Base-by-base conservation (phyloP, 2,888 invertebrate species). In the Cremastinae sp. region DNA sequence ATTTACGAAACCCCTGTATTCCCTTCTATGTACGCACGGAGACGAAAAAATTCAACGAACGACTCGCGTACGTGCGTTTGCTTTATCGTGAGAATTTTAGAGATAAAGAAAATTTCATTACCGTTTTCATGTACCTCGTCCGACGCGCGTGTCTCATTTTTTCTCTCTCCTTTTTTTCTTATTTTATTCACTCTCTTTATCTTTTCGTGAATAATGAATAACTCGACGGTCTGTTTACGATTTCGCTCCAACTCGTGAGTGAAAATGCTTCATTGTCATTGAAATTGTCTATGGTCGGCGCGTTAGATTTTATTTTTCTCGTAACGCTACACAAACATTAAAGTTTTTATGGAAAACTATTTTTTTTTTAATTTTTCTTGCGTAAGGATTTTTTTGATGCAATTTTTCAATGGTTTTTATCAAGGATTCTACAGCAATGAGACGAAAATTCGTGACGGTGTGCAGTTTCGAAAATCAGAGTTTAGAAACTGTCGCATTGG, bases 401-500 rank as follows among this genome's bases (percentile, higher is more conserved):
- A n/a, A n/a, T 54, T 10, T 20, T 54, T 54, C 54, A 12, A 59
- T 12, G 8, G 14, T 28, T 43, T 54, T 28, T 41, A 12, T 3
- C 9, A 12, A 0, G 43, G 14, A 22, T 20, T 14, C 1, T 2
- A n/a, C n/a, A 53, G n/a, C 8, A 53, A 45, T 18, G 41, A 54
- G 14, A 65, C 7, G 14, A 34, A 54, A 75, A 59, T 0, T 16
- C 7, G 7, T 38, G 45, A 73, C 64, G 75, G 56, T 47, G 22
- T 45, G 62, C 18, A 64, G 59, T 72, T 64, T 72, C 66, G 72
- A 75, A 72, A 75, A 75, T 72, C 68, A 75, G 68, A 75, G 75
- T 78, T 28, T 78, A 74, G 72, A 78, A 76, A 74, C 41, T 75
- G 78, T 79, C 78, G 58, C 70, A 43, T n/a, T 53, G 28, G 36